phyloP scores from a whole-genome alignment of 2,888 invertebrate genomes.

The Tanytarsus gracilentus region DNA sequence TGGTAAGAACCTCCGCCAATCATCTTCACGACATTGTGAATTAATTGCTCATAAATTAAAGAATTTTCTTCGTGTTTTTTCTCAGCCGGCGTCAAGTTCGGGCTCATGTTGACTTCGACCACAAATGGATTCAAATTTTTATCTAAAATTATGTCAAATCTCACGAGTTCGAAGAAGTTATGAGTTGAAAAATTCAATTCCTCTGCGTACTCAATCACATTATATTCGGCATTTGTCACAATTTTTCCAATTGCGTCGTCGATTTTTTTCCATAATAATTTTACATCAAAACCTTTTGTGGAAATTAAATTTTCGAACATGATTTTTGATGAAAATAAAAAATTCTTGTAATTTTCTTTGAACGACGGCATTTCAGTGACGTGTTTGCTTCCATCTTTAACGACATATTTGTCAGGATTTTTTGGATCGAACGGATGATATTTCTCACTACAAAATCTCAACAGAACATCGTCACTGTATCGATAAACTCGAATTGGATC shows the following conservation, averaged over 20 bases:
- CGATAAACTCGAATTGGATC: slow-evolving; percentile 83
- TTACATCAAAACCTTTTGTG: too few species aligned
- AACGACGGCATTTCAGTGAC: too few species aligned
- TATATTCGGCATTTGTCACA: slow-evolving; percentile 94
- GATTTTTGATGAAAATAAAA: too few species aligned
- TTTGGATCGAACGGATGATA: slow-evolving; percentile 83
- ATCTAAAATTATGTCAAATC: too few species aligned
- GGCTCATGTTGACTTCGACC: too few species aligned
- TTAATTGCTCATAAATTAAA: slow-evolving; percentile 82
- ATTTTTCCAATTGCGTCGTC: slow-evolving; percentile 71
- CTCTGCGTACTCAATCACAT: slow-evolving; percentile 86
- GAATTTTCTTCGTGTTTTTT: too few species aligned
- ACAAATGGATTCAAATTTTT: too few species aligned
- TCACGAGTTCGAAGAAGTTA: slow-evolving; percentile 84
- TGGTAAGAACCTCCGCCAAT: slow-evolving; percentile 61
- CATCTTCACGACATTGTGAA: slow-evolving; percentile 72
- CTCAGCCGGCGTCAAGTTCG: too few species aligned
- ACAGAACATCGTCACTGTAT: slow-evolving; percentile 88
- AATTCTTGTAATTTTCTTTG: too few species aligned
- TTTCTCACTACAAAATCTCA: too few species aligned
- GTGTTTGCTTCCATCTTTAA: too few species aligned
- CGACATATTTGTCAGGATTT: slow-evolving; percentile 80
- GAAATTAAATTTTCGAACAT: too few species aligned
- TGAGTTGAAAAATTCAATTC: slow-evolving; percentile 99
- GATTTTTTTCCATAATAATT: slow-evolving; percentile 74